Conservation (phyloP, 2,113 vertebrate genomes). For the Microcebus tavaratra region DNA sequence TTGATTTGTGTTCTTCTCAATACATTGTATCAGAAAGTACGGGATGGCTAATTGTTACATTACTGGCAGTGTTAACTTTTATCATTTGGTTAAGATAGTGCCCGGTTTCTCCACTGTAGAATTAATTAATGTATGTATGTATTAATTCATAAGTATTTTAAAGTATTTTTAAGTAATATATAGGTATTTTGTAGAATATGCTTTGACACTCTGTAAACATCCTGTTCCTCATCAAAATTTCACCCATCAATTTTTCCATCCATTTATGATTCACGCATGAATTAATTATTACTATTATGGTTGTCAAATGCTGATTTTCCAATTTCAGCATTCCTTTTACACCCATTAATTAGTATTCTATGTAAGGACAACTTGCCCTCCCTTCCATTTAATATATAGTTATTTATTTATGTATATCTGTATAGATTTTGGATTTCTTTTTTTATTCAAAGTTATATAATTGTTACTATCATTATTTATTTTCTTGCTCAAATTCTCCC, state of each 20-base stretch:
- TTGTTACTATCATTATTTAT: neutral
- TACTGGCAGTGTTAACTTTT: neutral
- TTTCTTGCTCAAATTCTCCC: neutral
- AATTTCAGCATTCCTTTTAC: neutral
- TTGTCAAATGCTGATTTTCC: neutral
- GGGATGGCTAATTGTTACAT: neutral
- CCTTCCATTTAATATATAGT: neutral
- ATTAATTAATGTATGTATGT: neutral
- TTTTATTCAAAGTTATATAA: neutral
- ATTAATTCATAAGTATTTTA: neutral
- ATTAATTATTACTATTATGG: neutral
- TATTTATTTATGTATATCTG: neutral
- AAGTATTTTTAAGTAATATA: too few relatives aligned
- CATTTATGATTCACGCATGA: neutral
- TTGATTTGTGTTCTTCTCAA: neutral
- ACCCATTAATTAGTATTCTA: neutral
- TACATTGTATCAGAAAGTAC: neutral
- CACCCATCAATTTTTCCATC: neutral
- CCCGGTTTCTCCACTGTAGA: neutral
- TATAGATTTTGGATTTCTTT: neutral
- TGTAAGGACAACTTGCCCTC: neutral
- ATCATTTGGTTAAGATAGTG: neutral
- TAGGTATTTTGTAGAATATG: neutral
- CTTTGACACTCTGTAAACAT: neutral
- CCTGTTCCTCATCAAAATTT: neutral